These are phyloP conservation scores for Vireo griseus DNA, from an alignment of 2,797 vertebrate genomes.

Conservation along the genomic window DNA sequence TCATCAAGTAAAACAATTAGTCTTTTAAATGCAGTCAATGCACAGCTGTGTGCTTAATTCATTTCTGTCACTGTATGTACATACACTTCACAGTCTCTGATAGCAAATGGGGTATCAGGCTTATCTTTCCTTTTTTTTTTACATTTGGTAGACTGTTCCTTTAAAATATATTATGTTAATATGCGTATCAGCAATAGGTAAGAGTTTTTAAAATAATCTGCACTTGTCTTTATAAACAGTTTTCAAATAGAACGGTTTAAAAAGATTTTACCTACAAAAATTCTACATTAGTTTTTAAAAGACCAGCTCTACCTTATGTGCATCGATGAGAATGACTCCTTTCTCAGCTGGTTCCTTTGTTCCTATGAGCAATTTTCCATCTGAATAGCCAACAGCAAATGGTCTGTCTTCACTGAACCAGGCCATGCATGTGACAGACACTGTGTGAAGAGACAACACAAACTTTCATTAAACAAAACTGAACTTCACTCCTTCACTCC, in stretches of 20 bases:
- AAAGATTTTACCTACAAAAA: not conserved
- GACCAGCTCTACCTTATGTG: conserved; percentile 84
- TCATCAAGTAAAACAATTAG: not conserved
- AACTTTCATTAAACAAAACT: not conserved
- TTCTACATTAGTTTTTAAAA: not conserved
- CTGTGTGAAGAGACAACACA: conserved; percentile 5
- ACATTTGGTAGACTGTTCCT: not conserved
- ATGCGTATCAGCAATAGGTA: not conserved
- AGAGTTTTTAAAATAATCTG: not conserved
- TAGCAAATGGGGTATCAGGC: not conserved
- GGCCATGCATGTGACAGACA: conserved; percentile 81
- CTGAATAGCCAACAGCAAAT: conserved; percentile 92
- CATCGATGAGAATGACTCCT: conserved; percentile 89
- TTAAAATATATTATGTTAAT: not conserved
- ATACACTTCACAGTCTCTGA: not conserved
- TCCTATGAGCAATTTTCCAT: conserved; percentile 91
- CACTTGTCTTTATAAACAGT: not conserved
- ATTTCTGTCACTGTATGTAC: not conserved
- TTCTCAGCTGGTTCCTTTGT: conserved; percentile 88
- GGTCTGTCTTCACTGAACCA: conserved; percentile 94
- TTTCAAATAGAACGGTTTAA: not conserved
- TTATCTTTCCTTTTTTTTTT: not conserved
- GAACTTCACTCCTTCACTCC: not conserved
- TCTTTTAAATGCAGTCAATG: not conserved
- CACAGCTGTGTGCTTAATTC: not conserved